A percentile compares a stretch with the other conserved stretches of the same genome.
Conservation (phyloP, 2,888 invertebrate species). For the Lasius fuliginosus region DNA sequence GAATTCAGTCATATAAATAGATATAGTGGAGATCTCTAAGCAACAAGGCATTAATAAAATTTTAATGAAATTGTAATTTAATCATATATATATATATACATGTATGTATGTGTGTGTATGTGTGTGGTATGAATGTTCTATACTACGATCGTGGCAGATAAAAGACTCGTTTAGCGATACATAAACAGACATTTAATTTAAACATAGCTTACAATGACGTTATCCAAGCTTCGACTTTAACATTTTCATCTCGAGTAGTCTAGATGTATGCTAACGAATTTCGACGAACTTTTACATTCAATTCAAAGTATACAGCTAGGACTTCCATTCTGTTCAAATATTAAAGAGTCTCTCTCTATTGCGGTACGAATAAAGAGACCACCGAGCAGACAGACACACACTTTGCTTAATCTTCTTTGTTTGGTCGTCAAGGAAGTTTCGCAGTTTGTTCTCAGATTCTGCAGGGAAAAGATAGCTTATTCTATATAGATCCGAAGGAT, state of each 20-base stretch:
- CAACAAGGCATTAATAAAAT: constrained; percentile 13
- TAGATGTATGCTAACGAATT: constrained; percentile 39
- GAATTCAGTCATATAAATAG: not conserved
- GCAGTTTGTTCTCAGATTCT: not conserved
- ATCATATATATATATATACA: not conserved
- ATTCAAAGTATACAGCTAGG: constrained; percentile 47
- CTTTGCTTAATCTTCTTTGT: constrained; percentile 28
- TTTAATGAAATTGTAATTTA: not conserved
- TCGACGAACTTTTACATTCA: constrained; percentile 38
- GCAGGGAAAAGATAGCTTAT: not conserved
- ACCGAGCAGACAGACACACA: not conserved
- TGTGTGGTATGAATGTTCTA: not conserved
- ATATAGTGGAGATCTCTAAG: not conserved
- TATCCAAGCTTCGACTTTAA: constrained; percentile 10
- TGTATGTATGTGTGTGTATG: not conserved
- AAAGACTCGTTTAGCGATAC: not conserved
- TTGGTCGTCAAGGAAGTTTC: not conserved
- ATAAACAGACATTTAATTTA: constrained; percentile 41
- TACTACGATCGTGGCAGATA: not conserved
- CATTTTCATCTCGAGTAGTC: constrained; percentile 9
- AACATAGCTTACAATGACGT: not conserved
- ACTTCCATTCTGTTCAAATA: constrained; percentile 34
- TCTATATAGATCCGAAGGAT: not conserved
- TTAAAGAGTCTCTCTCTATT: constrained; percentile 27
- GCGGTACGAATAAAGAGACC: not conserved